Evolutionary conservation across 2,888 invertebrate species (phyloP).

Genomic region (Meteorus cinctellus): DNA sequence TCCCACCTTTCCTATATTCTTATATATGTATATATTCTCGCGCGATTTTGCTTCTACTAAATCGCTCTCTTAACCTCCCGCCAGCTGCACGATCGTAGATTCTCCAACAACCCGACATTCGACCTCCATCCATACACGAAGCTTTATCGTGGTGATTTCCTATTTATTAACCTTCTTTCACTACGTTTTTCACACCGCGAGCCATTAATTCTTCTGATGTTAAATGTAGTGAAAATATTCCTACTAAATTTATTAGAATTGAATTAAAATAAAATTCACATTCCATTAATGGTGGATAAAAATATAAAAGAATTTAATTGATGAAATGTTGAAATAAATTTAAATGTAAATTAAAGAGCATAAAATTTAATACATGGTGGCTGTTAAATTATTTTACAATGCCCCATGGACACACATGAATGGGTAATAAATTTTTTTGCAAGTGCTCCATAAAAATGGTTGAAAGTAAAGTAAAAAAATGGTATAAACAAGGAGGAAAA

Average conservation of each 20-base stretch:
- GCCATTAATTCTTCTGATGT: not conserved
- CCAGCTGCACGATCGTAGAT: constrained; percentile 6
- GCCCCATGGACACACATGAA: not conserved
- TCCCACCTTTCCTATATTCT: not conserved
- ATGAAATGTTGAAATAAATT: not conserved
- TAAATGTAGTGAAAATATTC: not conserved
- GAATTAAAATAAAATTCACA: not conserved
- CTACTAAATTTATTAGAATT: not conserved
- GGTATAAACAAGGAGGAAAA: not conserved
- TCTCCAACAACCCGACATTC: not conserved
- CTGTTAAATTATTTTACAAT: constrained; percentile 8
- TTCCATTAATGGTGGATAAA: not conserved
- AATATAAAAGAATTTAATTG: not conserved
- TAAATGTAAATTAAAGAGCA: not conserved
- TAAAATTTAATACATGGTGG: not conserved
- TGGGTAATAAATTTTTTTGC: not conserved
- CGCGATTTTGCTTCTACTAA: not conserved
- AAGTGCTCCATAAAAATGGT: not conserved
- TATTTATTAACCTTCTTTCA: constrained; percentile 31
- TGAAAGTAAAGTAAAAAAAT: not conserved
- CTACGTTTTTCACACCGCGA: not conserved
- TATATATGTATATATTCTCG: not conserved
- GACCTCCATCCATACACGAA: constrained; percentile 20
- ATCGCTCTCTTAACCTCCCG: not conserved
- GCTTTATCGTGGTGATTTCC: constrained; percentile 37